phyloP scores from a whole-genome alignment of 2,888 invertebrate genomes.

The Corythucha ciliata region DNA sequence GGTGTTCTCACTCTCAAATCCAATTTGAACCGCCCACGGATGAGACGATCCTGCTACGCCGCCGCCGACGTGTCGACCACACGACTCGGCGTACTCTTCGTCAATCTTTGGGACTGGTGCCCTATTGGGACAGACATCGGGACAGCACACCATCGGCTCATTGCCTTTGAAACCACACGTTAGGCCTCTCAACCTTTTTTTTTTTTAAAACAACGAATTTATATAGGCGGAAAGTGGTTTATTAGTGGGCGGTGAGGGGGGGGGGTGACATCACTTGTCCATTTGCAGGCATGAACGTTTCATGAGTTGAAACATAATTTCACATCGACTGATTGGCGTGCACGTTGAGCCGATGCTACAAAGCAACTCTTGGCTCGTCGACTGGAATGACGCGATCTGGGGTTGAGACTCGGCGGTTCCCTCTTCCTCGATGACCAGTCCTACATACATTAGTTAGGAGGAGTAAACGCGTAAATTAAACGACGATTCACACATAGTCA shows the following conservation, averaged over 20 bases:
- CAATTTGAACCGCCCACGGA: constrained; percentile 67
- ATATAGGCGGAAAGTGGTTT: constrained; percentile 1
- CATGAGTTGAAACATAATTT: constrained; percentile 40
- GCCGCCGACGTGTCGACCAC: constrained; percentile 46
- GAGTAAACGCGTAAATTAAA: no score
- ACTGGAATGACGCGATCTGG: constrained; percentile 4
- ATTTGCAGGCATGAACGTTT: constrained; percentile 52
- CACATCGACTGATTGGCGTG: constrained; percentile 27
- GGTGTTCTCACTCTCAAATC: constrained; percentile 55
- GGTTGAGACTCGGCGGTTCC: background rate
- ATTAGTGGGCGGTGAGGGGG: background rate
- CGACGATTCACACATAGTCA: no score
- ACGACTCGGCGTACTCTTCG: constrained; percentile 30
- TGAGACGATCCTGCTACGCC: no score
- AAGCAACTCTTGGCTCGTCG: constrained; percentile 23
- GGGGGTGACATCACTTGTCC: constrained; percentile 44
- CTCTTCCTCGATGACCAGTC: constrained; percentile 22
- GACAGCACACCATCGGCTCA: constrained; percentile 54
- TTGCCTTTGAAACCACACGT: constrained; percentile 52
- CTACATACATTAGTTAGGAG: no score
- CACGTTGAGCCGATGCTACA: constrained; percentile 29
- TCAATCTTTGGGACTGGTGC: constrained; percentile 10
- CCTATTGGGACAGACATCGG: constrained; percentile 43
- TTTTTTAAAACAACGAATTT: background rate
- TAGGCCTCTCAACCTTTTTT: constrained; percentile 46